These are phyloP conservation scores for Eptesicus fuscus DNA, from an alignment of 2,113 vertebrate genomes.

Conservation along the genomic window DNA sequence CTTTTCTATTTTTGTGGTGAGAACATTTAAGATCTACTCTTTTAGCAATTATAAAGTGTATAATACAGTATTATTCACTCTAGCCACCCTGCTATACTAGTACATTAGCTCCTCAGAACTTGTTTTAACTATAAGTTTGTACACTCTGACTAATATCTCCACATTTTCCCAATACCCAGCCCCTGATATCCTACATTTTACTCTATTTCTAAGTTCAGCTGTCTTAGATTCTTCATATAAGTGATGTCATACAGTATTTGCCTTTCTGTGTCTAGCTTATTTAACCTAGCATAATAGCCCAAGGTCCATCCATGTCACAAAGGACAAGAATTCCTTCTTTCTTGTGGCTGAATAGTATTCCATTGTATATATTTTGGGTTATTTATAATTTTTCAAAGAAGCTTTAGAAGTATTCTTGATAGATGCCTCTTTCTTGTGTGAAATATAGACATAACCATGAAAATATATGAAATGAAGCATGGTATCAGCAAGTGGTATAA, in stretches of 20 bases:
- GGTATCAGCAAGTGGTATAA: neutral
- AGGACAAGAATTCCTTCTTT: neutral
- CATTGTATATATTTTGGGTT: neutral
- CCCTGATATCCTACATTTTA: neutral
- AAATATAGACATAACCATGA: neutral
- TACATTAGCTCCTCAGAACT: neutral
- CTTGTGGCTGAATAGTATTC: neutral
- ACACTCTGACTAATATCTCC: neutral
- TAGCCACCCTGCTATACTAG: neutral
- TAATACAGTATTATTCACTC: neutral
- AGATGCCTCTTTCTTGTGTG: constrained; percentile 24
- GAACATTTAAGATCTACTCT: neutral
- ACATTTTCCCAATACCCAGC: neutral
- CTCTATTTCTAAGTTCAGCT: neutral
- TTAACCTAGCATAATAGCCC: neutral
- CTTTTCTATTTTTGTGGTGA: neutral
- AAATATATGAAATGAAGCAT: constrained; percentile 4
- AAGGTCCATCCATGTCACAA: neutral
- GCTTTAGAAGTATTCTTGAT: neutral
- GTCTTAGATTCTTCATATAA: neutral
- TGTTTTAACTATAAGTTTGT: neutral
- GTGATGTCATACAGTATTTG: neutral
- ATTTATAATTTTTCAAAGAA: constrained; percentile 28
- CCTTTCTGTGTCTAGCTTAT: neutral
- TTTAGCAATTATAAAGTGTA: neutral